Conservation (phyloP, 2,113 vertebrate species). For the Pygoscelis adeliae region DNA sequence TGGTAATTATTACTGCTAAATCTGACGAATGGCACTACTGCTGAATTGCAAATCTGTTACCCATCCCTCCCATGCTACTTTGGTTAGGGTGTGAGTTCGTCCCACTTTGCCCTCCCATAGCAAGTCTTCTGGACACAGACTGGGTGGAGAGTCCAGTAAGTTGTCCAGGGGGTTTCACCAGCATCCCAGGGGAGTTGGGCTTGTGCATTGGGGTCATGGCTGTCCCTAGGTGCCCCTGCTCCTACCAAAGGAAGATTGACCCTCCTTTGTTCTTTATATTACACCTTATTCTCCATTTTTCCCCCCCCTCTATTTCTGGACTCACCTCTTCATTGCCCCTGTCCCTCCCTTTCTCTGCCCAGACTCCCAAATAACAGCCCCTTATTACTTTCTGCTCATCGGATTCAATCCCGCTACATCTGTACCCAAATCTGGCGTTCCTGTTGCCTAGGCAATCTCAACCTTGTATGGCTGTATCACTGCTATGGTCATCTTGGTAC, state of each 20-base stretch:
- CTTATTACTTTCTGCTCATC: neutral
- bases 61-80: neutral
- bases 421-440: neutral
- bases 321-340: neutral
- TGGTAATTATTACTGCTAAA: neutral
- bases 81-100: rapidly evolving
- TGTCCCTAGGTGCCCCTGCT: neutral
- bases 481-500: neutral
- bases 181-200: neutral
- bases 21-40: neutral
- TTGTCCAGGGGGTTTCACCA: neutral
- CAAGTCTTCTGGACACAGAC: neutral
- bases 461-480: rapidly evolving
- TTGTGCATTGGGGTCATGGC: neutral
- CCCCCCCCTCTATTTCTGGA: neutral
- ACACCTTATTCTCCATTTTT: neutral
- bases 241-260: neutral
- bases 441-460: neutral
- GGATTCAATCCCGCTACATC: neutral
- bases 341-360: neutral
- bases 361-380: neutral
- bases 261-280: neutral
- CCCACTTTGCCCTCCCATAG: neutral
- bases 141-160: neutral
- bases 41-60: neutral